Percentiles rank a stretch among this genome's conserved stretches.
These are phyloP conservation scores for Saccostrea echinata DNA, from an alignment of 1,140 invertebrate species.

Conservation along the genomic window DNA sequence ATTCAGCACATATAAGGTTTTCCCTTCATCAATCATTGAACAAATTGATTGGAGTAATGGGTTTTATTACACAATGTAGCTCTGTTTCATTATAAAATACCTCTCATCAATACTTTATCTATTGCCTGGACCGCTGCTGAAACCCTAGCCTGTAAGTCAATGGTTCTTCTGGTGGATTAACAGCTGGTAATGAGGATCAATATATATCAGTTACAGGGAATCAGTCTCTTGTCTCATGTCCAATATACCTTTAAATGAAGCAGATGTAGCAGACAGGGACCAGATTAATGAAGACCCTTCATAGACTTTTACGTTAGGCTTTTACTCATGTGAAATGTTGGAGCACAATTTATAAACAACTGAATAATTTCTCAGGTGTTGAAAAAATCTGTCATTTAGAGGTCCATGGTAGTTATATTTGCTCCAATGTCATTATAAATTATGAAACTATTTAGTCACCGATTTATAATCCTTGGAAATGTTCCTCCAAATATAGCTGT, in stretches of 20 bases:
- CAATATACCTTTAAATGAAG: neutral
- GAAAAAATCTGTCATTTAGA: neutral
- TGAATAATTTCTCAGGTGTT: neutral
- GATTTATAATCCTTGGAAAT: neutral
- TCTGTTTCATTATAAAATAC: constrained; percentile 17
- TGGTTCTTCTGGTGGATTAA: neutral
- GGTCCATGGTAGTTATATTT: neutral
- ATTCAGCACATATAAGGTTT: constrained; percentile 9
- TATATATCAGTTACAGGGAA: constrained; percentile 17
- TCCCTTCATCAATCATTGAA: constrained; percentile 32
- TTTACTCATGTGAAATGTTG: neutral
- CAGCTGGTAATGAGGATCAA: constrained; percentile 18
- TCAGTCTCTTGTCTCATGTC: neutral
- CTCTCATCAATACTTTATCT: constrained; percentile 37
- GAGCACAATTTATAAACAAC: neutral
- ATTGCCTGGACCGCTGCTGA: neutral
- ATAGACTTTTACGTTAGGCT: neutral
- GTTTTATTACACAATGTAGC: constrained; percentile 18
- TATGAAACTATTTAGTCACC: neutral
- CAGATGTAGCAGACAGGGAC: neutral
- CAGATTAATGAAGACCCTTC: neutral
- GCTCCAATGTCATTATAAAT: neutral
- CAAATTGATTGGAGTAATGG: constrained; percentile 32
- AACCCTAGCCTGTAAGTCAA: neutral
- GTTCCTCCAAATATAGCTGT: neutral